Conservation (phyloP, 2,888 invertebrate genomes). For the Ceriagrion tenellum region DNA sequence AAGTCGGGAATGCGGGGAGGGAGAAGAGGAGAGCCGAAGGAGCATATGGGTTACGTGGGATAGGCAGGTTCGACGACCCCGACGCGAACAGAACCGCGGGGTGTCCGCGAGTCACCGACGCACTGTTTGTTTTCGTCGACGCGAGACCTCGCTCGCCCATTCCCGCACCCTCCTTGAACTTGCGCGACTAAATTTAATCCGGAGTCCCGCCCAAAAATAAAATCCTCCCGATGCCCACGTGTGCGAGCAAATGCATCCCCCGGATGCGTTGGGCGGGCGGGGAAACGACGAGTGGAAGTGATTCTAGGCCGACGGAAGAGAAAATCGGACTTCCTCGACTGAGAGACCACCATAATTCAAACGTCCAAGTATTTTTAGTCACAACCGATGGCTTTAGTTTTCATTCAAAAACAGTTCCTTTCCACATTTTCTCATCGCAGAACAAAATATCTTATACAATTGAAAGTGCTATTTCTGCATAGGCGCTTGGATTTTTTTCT, state of each 20-base stretch:
- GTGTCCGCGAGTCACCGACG: not conserved
- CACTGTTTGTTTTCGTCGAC: not conserved
- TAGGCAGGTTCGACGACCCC: not conserved
- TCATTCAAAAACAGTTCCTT: too few species aligned
- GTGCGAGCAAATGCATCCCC: not conserved
- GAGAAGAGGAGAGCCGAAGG: not conserved
- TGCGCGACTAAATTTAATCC: conserved; percentile 15
- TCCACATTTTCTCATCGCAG: too few species aligned
- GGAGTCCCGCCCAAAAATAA: not conserved
- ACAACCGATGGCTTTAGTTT: too few species aligned
- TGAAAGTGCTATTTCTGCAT: too few species aligned
- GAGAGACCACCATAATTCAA: too few species aligned
- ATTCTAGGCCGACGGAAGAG: not conserved
- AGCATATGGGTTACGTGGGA: not conserved
- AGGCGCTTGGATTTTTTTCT: too few species aligned
- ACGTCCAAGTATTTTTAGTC: too few species aligned
- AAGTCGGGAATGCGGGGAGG: not conserved
- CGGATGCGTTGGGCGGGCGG: not conserved
- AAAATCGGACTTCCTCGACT: not conserved
- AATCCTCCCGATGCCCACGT: not conserved
- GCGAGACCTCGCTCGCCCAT: not conserved
- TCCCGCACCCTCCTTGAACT: conserved; percentile 2
- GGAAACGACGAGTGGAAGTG: not conserved
- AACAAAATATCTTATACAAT: too few species aligned
- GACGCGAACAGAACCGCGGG: not conserved